phyloP scores from a whole-genome alignment of 2,113 vertebrate genomes.

The Scopus umbretta region DNA sequence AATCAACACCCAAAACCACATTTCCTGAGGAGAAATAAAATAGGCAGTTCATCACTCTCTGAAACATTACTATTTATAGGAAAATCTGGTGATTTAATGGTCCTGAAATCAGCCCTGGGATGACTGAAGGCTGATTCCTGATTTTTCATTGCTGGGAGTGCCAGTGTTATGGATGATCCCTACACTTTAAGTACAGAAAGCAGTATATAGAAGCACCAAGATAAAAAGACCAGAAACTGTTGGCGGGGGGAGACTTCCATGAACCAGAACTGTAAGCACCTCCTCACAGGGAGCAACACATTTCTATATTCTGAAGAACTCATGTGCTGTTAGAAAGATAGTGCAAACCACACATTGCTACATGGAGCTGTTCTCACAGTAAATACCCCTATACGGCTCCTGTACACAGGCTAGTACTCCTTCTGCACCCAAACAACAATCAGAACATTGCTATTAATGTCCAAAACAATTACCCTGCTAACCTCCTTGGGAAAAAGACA shows the following conservation, averaged over 20 bases:
- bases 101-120: neutral
- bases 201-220: neutral
- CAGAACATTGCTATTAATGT: neutral
- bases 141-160: neutral
- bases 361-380: neutral
- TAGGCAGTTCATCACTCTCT: neutral
- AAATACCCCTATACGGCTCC: neutral
- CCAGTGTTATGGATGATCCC: neutral
- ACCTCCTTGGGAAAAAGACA: neutral
- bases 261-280: neutral
- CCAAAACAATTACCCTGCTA: neutral
- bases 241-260: neutral
- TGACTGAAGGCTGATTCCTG: neutral
- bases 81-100: neutral
- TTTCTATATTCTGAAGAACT: neutral
- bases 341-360: neutral
- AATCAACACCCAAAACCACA: neutral
- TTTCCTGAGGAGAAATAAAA: neutral
- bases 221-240: neutral
- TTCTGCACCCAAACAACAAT: neutral
- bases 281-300: neutral
- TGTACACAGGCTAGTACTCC: neutral
- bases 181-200: neutral
- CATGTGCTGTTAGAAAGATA: neutral
- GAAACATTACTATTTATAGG: neutral